phyloP scores from a whole-genome alignment of 2,113 vertebrate species.

The Microtus oregoni region DNA sequence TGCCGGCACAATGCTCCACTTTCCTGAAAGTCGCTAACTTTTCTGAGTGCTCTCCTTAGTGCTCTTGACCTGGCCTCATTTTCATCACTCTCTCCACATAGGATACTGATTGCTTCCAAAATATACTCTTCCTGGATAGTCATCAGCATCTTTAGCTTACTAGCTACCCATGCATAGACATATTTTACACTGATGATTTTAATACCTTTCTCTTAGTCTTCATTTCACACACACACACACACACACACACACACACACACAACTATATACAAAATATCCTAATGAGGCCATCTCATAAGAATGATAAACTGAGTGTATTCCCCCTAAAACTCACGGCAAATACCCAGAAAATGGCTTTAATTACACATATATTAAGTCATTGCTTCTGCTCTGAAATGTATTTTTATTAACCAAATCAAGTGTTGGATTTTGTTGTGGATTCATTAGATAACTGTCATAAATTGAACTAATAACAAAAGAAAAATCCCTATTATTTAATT shows the following conservation, averaged over 20 bases:
- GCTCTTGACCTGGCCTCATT: neutral
- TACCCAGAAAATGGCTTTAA: neutral
- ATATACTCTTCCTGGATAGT: neutral
- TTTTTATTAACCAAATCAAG: neutral
- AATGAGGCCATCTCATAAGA: neutral
- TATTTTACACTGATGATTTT: neutral
- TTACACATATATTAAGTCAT: neutral
- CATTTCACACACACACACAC: neutral
- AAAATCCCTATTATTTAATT: neutral
- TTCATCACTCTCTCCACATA: neutral
- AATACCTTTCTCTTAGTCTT: neutral
- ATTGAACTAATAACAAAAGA: neutral
- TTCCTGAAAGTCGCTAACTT: neutral
- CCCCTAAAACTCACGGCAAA: neutral
- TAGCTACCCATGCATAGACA: neutral
- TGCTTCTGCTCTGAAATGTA: neutral
- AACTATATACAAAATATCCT: neutral
- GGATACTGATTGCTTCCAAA: neutral
- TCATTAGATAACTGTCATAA: neutral
- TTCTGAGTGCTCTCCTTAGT: neutral
- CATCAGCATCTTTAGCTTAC: neutral
- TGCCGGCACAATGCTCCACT: fast-evolving
- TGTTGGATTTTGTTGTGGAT: neutral
- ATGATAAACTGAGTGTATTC: neutral
- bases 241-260: neutral